Evolutionary conservation across 30 jellyfish, hydroid and myxozoan genomes (phyloP), one percentile per base, ranked within the genome.

Genomic region (Aurelia sp.): DNA sequence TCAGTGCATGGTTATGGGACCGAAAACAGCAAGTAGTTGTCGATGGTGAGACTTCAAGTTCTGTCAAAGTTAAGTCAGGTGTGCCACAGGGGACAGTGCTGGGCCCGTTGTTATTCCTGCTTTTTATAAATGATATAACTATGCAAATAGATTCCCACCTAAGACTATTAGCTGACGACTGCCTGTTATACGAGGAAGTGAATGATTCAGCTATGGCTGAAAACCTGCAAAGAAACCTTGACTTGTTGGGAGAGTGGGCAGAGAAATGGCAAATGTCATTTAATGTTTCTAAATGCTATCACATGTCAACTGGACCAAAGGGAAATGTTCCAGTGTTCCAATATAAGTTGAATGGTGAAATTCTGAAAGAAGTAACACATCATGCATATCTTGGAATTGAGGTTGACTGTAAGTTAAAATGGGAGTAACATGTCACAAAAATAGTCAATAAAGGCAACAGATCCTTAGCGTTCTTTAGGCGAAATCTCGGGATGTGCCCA

Each of bases 401-500:
- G n/a, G n/a, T n/a, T n/a, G n/a, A n/a, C n/a, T n/a, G n/a, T n/a
- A n/a, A n/a, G n/a, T n/a, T n/a, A n/a, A n/a, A n/a, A n/a, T n/a
- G n/a, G n/a, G n/a, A n/a, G n/a, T n/a, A n/a, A n/a, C n/a, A n/a
- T n/a, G n/a, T n/a, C n/a, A n/a, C n/a, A n/a, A n/a, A n/a, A n/a
- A n/a, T n/a, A n/a, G n/a, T n/a, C n/a, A n/a, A n/a, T n/a, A 70
- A 82, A 81, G 63, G 90, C 80, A 58, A 53, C 70, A 76, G 88
- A 79, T 61, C 90, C 5, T 63, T 79, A 57, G 80, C 81, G n/a
- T 59, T 63, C 82, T 79, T 79, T 44, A 81, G 64, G 74, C 63
- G 75, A 81, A 63, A 81, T 81, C 91, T 81, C 38, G 91, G 91
- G 91, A 81, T 65, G 83, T 81, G 91, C 83, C 84, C 91, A 67